Evolutionary conservation across 2,797 vertebrate species (phyloP).

Genomic region (Pygocentrus nattereri): DNA sequence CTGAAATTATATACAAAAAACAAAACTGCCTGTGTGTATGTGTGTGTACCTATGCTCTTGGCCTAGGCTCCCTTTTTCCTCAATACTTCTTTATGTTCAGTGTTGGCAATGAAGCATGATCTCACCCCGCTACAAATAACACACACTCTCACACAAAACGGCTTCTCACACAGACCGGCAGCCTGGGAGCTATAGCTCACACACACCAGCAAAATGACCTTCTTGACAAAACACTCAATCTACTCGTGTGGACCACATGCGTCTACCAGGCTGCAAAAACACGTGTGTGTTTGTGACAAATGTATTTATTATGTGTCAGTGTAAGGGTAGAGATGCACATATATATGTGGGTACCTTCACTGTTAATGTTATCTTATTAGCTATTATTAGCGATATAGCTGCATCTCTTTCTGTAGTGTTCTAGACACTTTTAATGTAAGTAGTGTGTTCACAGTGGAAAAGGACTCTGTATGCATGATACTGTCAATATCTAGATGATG

Average conservation of each 20-base stretch:
- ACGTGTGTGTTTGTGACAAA: conserved; percentile 47
- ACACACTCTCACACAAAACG: conserved; percentile 51
- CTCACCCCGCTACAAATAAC: conserved; percentile 74
- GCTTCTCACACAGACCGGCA: conserved; percentile 53
- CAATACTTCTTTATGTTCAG: conserved; percentile 83
- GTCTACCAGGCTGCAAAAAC: conserved; percentile 16
- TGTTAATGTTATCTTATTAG: conserved; percentile 28
- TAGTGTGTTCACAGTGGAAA: too few relatives aligned
- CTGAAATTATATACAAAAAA: too few relatives aligned
- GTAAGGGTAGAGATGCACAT: conserved; percentile 25
- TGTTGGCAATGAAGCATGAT: conserved; percentile 77
- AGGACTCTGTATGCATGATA: too few relatives aligned
- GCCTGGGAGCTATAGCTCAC: conserved; percentile 60
- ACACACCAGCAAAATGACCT: conserved; percentile 59
- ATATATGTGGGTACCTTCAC: conserved; percentile 15
- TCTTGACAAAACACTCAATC: conserved; percentile 60
- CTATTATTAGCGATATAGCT: background rate
- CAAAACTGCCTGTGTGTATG: conserved; percentile 32
- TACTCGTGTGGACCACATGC: conserved; percentile 42
- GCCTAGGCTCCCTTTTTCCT: conserved; percentile 74
- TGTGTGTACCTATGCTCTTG: conserved; percentile 74
- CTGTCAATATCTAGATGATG: too few relatives aligned
- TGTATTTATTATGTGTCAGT: conserved; percentile 44
- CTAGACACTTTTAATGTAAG: too few relatives aligned
- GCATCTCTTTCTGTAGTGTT: too few relatives aligned